Evolutionary conservation across 2,113 vertebrate species (phyloP), one percentile per base, ranked within the genome.

Genomic region (Thamnaconus septentrionalis): DNA sequence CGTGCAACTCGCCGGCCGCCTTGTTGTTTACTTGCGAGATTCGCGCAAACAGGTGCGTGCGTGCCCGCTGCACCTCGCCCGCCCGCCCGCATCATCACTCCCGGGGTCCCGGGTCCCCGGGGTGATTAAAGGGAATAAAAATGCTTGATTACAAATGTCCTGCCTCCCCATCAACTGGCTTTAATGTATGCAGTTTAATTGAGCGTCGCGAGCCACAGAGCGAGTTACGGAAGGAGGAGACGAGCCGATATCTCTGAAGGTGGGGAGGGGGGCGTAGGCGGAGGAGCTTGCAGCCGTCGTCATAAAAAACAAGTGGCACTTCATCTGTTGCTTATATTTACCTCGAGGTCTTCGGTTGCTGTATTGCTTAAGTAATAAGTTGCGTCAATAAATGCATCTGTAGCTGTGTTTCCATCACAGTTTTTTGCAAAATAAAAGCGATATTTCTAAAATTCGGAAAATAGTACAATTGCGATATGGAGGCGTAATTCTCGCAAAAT

Each of bases 121-220:
- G 87, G 90, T 91, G 88, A 91, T 88, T 89, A 89, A 85, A 87
- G 80, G 83, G 87, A 90, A 92, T 91, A 92, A 92, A 93, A 91
- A 90, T 88, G 84, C 87, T 90, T 91, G 87, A 92, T 92, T 92
- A 90, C 88, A 89, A 91, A 91, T 77, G 87, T 85, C 85, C 85
- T 82, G 82, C 87, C 89, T 85, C 82, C 81, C 78, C 83, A 89
- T 90, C 85, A 89, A 79, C 77, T 73, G 18, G 75, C 71, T 51
- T 74, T 92, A 91, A 92, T 92, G 82, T 91, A 92, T 91, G 89
- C 90, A 81, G 86, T 91, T 90, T 92, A 92, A 92, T 91, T 92
- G 89, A 90, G 87, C 88, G 60, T 88, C 87, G 81, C 76, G 60
- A 80, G 85, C 79, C 88, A 87, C 1, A 85, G 86, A 87, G 79